Conservation (phyloP, 2,113 vertebrate species). For the Ellobius talpinus region DNA sequence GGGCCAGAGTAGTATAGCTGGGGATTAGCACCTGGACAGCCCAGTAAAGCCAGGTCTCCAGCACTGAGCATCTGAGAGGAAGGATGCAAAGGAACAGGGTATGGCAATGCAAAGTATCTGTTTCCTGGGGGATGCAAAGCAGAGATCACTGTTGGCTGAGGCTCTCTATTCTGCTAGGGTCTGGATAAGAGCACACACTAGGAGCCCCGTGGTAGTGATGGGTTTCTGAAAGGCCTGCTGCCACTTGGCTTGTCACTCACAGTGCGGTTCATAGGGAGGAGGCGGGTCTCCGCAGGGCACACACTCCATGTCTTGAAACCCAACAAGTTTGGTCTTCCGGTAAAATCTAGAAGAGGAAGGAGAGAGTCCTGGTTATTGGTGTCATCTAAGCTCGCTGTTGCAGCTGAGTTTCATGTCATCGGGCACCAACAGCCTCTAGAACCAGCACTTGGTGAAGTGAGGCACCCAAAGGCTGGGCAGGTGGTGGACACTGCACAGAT, state of each 20-base stretch:
- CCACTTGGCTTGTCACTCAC: slow-evolving; percentile 88
- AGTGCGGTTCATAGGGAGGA: slow-evolving; percentile 96
- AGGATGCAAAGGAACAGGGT: not conserved
- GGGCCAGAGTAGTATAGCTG: not conserved
- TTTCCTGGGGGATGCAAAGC: not conserved
- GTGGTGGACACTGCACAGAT: not conserved
- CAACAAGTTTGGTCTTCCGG: slow-evolving; percentile 97
- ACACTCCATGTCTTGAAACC: slow-evolving; percentile 99
- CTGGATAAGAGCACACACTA: not conserved
- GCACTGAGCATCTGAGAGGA: not conserved
- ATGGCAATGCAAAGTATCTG: not conserved
- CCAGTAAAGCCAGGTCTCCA: not conserved
- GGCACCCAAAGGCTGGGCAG: not conserved
- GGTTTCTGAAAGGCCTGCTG: not conserved
- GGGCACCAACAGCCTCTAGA: not conserved
- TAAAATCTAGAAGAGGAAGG: slow-evolving; percentile 91
- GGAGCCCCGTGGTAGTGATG: not conserved
- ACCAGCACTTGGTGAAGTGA: not conserved
- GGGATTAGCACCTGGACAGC: not conserved
- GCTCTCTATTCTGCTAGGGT: slow-evolving; percentile 26
- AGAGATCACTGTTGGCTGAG: not conserved
- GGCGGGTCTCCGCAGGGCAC: slow-evolving; percentile 97
- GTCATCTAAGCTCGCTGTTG: not conserved
- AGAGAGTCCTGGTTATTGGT: slow-evolving; percentile 28
- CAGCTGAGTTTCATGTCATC: not conserved